These are phyloP conservation scores for Neotoxoptera formosana DNA, from an alignment of 1,140 invertebrate genomes.

Conservation along the genomic window DNA sequence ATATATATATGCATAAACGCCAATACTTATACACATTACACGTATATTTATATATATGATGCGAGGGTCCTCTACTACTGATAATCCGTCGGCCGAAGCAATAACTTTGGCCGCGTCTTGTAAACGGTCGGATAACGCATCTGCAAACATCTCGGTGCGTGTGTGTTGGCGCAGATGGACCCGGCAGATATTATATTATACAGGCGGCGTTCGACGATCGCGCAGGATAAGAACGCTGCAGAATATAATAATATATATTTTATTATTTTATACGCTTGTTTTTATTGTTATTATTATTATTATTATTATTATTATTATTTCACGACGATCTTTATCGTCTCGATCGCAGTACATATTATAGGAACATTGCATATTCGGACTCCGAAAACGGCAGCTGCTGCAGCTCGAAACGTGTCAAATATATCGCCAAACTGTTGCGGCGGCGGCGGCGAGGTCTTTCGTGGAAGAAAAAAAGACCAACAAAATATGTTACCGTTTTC, in stretches of 20 bases:
- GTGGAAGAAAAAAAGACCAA: not conserved
- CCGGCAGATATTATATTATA: not conserved
- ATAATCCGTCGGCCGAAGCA: not conserved
- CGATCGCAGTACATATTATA: not conserved
- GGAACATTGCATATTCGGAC: not conserved
- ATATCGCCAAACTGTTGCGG: not conserved
- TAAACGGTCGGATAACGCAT: constrained; percentile 39
- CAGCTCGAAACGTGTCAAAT: not conserved
- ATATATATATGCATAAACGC: not conserved
- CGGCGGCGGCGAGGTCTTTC: not conserved
- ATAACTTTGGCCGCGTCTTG: constrained; percentile 33
- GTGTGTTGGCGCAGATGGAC: not conserved
- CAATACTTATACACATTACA: not conserved
- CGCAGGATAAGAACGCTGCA: not conserved
- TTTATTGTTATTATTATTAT: not conserved
- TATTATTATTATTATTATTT: not conserved
- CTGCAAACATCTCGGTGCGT: not conserved
- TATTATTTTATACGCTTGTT: not conserved
- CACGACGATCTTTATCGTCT: not conserved
- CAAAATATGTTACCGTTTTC: not conserved
- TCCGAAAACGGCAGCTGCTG: not conserved
- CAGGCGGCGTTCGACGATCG: not conserved
- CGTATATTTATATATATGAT: not conserved
- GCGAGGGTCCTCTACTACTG: not conserved
- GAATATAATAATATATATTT: constrained; percentile 5